phyloP scores from a whole-genome alignment of 2,113 vertebrate genomes.

The Eurystomus gularis region DNA sequence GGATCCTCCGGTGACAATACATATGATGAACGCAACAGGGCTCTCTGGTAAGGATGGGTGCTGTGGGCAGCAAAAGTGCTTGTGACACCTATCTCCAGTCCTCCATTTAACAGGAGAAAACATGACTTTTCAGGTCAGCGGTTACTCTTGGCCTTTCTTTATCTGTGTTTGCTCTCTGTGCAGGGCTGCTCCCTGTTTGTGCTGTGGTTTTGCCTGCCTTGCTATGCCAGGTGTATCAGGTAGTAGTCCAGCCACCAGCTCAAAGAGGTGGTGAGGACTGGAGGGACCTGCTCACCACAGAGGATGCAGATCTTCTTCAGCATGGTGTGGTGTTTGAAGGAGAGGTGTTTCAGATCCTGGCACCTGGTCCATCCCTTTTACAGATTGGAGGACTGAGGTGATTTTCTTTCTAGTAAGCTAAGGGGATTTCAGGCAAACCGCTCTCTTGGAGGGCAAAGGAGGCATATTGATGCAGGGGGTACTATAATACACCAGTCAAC shows the following conservation, averaged over 20 bases:
- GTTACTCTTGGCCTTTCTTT: not conserved
- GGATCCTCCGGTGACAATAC: not conserved
- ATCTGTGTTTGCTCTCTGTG: not conserved
- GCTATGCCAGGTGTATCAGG: not conserved
- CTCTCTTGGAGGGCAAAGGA: not conserved
- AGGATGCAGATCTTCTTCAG: not conserved
- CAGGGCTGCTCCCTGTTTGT: not conserved
- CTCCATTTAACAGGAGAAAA: not conserved
- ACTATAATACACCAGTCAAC: rapidly evolving
- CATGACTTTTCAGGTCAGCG: not conserved
- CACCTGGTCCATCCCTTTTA: not conserved
- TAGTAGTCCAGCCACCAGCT: not conserved
- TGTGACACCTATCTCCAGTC: not conserved
- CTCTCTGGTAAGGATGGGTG: not conserved
- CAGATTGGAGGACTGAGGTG: not conserved
- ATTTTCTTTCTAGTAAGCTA: not conserved
- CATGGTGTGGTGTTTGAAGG: not conserved
- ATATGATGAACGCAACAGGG: not conserved
- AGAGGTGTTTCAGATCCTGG: not conserved
- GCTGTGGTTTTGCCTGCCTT: not conserved
- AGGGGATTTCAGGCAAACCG: not conserved
- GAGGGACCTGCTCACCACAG: not conserved
- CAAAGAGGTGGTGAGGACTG: not conserved
- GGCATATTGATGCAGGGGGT: not conserved
- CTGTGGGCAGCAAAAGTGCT: not conserved